Evolutionary conservation across 2,113 vertebrate genomes (phyloP).

Genomic region (Eulemur rufifrons): DNA sequence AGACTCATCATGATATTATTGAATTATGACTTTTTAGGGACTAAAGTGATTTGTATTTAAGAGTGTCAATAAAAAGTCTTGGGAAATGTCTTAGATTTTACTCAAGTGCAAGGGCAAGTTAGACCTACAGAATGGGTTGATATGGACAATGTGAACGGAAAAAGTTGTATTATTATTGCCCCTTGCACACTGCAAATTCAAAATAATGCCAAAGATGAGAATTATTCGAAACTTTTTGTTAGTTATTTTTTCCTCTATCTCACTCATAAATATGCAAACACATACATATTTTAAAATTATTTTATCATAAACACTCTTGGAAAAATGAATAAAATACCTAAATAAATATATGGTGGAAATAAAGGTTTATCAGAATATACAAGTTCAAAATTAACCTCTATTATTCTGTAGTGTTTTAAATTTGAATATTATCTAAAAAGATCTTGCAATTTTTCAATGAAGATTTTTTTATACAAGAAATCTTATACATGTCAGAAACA

Average conservation of each 20-base stretch:
- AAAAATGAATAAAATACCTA: not conserved
- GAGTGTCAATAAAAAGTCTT: not conserved
- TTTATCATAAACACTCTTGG: not conserved
- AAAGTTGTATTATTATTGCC: not conserved
- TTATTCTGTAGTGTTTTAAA: not conserved
- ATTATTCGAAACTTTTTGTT: slow-evolving; percentile 70
- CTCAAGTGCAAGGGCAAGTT: not conserved
- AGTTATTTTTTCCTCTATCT: slow-evolving; percentile 55
- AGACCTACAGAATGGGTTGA: not conserved
- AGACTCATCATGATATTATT: not conserved
- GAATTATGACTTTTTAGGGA: not conserved
- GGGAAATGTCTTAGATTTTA: not conserved
- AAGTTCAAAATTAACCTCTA: not conserved
- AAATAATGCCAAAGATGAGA: slow-evolving; percentile 48
- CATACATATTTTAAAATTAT: slow-evolving; percentile 26
- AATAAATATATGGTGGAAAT: not conserved
- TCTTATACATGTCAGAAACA: not conserved
- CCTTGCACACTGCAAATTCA: not conserved
- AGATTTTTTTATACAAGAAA: not conserved
- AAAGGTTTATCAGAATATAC: not conserved
- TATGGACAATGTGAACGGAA: not conserved
- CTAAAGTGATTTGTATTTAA: not conserved
- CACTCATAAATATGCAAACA: slow-evolving; percentile 25
- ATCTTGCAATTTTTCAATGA: not conserved
- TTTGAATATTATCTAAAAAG: not conserved